phyloP scores from a whole-genome alignment of 2,888 invertebrate genomes.

The Amphipyra tragopoginis region DNA sequence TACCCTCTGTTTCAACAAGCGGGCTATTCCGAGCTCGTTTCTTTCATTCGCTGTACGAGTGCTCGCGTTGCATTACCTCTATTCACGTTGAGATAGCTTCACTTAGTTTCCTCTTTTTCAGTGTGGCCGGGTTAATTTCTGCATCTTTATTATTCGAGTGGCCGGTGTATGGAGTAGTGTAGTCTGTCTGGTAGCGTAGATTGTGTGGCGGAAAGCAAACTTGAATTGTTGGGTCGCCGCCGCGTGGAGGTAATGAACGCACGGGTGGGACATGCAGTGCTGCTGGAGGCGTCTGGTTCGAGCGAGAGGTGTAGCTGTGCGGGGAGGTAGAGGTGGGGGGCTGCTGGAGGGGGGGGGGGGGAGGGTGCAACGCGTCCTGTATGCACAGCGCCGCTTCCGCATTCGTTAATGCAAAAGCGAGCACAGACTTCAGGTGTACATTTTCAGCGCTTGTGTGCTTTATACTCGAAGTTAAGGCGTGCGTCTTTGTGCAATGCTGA shows the following conservation, averaged over 20 bases:
- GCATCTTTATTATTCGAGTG: constrained; percentile 90
- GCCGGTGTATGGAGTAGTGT: constrained; percentile 81
- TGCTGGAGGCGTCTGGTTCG: constrained; percentile 86
- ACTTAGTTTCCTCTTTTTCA: constrained; percentile 89
- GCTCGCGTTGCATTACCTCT: constrained; percentile 85
- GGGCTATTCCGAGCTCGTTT: constrained; percentile 80
- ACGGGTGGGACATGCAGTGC: constrained; percentile 85
- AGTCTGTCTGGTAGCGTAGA: constrained; percentile 87
- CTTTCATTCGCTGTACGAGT: constrained; percentile 87
- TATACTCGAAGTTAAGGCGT: constrained; percentile 86
- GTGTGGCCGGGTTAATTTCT: constrained; percentile 87
- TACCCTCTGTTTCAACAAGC: constrained; percentile 88
- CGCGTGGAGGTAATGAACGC: constrained; percentile 89
- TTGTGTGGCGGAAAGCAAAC: constrained; percentile 89
- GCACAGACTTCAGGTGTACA: constrained; percentile 89
- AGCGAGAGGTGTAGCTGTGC: constrained; percentile 75
- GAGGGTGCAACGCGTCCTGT: constrained; percentile 85
- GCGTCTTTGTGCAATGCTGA: constrained; percentile 85
- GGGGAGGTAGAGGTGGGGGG: constrained; percentile 61
- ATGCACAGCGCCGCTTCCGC: constrained; percentile 89
- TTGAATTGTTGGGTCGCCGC: constrained; percentile 88
- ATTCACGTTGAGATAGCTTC: constrained; percentile 89
- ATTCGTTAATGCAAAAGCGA: constrained; percentile 90
- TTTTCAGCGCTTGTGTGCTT: constrained; percentile 89
- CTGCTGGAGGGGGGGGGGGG: constrained; percentile 57